Base-by-base conservation (phyloP, 23 tunicate genomes). In the Ciona savignyi region DNA sequence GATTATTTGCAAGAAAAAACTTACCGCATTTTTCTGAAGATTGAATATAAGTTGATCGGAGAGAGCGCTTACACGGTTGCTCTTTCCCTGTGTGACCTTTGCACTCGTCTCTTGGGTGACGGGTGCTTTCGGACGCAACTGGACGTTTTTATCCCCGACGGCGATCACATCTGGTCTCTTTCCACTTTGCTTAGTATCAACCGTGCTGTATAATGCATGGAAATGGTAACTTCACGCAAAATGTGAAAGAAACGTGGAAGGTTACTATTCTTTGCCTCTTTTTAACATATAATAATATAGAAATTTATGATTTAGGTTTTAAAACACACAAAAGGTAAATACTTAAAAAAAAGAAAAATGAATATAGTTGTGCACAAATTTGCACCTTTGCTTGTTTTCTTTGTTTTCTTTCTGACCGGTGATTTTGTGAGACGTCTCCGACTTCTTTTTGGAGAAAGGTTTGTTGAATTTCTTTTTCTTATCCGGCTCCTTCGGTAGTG, bases 21-120 rank as follows among this genome's bases (percentile, higher is more conserved):
- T n/a, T n/a, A n/a, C n/a, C n/a, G n/a, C n/a, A n/a, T n/a, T n/a
- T n/a, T n/a, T n/a, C n/a, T n/a, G n/a, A n/a, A n/a, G n/a, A n/a
- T n/a, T n/a, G n/a, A n/a, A n/a, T n/a, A n/a, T 88, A 3, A 88
- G 80, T 60, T 92, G 91, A 77, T 48, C 71, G 32, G 86, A 86
- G 0, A 85, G 72, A 2, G 91, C 91, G 56, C 98, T 85, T 49
- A 84, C 80, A 0, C 98, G 78, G 76, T 85, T 74, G 32, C 89
- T 75, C 1, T 80, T 78, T 29, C 84, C 30, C 70, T 90, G 78
- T 23, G 67, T 85, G 48, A 84, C 82, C 4, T 33, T 60, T 29
- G 28, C 25, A 6, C 33, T 73, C 1, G 67, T 48, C 1, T 42
- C 29, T 26, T 63, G 29, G 6, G 63, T 51, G n/a, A n/a, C 70